These are phyloP conservation scores for Hylomyscus alleni DNA, from an alignment of 2,797 vertebrate species.

Conservation along the genomic window DNA sequence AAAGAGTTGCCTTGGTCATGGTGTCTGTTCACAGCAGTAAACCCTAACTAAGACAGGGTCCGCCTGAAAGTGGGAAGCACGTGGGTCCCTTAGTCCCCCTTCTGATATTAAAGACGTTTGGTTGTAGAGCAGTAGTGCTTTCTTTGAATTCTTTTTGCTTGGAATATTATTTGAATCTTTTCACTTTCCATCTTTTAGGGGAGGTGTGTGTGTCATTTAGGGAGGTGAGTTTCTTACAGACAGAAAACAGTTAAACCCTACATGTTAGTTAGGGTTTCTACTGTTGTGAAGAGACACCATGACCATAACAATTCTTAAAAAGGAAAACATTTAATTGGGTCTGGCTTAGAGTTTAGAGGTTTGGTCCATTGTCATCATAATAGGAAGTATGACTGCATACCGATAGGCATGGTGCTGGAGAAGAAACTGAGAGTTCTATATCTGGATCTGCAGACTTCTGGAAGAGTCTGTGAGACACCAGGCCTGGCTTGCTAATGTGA, in stretches of 20 bases:
- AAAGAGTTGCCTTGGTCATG: too few relatives aligned
- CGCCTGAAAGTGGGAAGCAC: not conserved
- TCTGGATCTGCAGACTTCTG: not conserved
- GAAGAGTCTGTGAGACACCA: not conserved
- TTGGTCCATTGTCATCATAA: not conserved
- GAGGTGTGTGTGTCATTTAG: not conserved
- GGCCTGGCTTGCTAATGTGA: not conserved
- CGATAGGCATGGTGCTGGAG: not conserved
- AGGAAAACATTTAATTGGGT: not conserved
- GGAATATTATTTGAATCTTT: not conserved
- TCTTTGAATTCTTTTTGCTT: not conserved
- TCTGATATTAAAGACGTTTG: not conserved
- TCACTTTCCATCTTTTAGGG: not conserved
- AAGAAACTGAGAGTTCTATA: not conserved
- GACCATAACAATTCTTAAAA: not conserved
- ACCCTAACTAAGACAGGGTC: too few relatives aligned
- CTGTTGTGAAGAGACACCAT: too few relatives aligned
- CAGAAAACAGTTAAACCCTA: not conserved
- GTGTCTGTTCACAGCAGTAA: too few relatives aligned
- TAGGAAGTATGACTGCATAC: not conserved
- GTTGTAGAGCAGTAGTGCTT: not conserved
- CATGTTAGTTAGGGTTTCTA: not conserved
- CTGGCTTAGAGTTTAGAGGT: not conserved
- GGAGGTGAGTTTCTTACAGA: not conserved
- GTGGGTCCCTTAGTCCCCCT: not conserved